Evolutionary conservation across 2,113 vertebrate genomes (phyloP).

Genomic region (Sinocyclocheilus maitianheensis): DNA sequence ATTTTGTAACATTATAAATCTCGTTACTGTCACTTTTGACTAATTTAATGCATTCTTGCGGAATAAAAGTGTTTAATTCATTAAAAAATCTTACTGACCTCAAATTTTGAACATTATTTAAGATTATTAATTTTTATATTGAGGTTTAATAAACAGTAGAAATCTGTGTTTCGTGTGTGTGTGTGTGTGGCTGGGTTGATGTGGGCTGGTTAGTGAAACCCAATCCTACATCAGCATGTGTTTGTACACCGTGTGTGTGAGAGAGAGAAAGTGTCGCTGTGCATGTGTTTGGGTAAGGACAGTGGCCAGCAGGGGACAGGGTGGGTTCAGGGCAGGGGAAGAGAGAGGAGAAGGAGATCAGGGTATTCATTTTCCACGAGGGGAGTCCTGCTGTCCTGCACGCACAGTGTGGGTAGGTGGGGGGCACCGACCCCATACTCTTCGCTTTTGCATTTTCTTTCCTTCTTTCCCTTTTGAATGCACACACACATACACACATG

Average conservation of each 20-base stretch:
- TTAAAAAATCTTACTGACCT: background rate
- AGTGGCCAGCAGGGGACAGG: slow-evolving; percentile 75
- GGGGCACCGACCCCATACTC: slow-evolving; percentile 45
- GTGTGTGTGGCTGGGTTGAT: slow-evolving; percentile 58
- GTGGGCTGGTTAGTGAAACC: slow-evolving; percentile 44
- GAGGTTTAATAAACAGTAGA: slow-evolving; percentile 63
- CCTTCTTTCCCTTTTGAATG: background rate
- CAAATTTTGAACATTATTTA: background rate
- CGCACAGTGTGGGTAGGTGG: slow-evolving; percentile 63
- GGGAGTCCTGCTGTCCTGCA: slow-evolving; percentile 70
- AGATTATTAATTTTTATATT: slow-evolving; percentile 39
- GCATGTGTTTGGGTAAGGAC: slow-evolving; percentile 69
- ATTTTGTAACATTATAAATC: background rate
- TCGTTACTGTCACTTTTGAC: background rate
- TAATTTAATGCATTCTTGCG: background rate
- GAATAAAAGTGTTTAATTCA: background rate
- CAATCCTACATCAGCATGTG: slow-evolving; percentile 47
- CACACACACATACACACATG: background rate
- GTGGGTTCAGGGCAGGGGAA: slow-evolving; percentile 73
- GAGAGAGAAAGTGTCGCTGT: slow-evolving; percentile 46
- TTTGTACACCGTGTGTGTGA: slow-evolving; percentile 45
- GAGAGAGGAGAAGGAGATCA: slow-evolving; percentile 65
- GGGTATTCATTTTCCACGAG: slow-evolving; percentile 70
- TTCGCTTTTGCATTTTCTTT: slow-evolving; percentile 6
- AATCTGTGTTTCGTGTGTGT: slow-evolving; percentile 69